A percentile compares a stretch with the other conserved stretches of the same genome.
Evolutionary conservation across 2,888 invertebrate genomes (phyloP).

Genomic region (Coelinius sp.): DNA sequence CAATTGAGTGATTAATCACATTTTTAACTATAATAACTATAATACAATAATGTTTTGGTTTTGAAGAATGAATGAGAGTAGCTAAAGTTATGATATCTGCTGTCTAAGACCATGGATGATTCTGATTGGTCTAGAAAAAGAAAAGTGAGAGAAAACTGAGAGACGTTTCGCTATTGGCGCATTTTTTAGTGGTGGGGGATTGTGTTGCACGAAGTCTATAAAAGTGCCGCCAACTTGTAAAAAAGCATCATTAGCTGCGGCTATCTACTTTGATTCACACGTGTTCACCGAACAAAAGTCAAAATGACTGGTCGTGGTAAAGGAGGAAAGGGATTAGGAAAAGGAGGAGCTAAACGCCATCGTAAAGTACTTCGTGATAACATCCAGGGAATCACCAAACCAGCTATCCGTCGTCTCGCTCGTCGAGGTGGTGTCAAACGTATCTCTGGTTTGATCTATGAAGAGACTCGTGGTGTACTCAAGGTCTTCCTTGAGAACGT

Average conservation of each 20-base stretch:
- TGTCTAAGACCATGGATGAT: neutral
- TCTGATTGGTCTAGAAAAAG: neutral
- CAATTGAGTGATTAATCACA: too few species aligned
- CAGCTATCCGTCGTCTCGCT: conserved; percentile 83
- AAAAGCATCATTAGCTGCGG: neutral
- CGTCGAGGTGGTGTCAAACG: conserved; percentile 69
- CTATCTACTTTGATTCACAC: neutral
- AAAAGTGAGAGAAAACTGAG: neutral
- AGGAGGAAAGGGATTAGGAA: conserved; percentile 84
- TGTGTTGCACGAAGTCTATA: conserved; percentile 47
- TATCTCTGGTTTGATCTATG: conserved; percentile 75
- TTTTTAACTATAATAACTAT: too few species aligned
- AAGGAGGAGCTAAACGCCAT: conserved; percentile 87
- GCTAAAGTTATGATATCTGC: too few species aligned
- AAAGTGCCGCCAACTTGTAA: neutral
- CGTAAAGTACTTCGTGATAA: conserved; percentile 85
- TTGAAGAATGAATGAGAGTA: too few species aligned
- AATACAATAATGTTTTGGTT: too few species aligned
- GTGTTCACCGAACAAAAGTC: neutral
- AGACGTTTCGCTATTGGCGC: neutral
- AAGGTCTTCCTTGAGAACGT: conserved; percentile 88
- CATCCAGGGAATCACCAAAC: conserved; percentile 86
- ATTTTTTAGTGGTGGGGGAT: too few species aligned
- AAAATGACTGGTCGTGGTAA: conserved; percentile 85
- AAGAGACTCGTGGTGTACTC: conserved; percentile 75